A percentile compares a stretch with the other conserved stretches of the same genome.
These are phyloP conservation scores for Axea sp. DNA, from an alignment of 2,888 invertebrate species.

Conservation along the genomic window DNA sequence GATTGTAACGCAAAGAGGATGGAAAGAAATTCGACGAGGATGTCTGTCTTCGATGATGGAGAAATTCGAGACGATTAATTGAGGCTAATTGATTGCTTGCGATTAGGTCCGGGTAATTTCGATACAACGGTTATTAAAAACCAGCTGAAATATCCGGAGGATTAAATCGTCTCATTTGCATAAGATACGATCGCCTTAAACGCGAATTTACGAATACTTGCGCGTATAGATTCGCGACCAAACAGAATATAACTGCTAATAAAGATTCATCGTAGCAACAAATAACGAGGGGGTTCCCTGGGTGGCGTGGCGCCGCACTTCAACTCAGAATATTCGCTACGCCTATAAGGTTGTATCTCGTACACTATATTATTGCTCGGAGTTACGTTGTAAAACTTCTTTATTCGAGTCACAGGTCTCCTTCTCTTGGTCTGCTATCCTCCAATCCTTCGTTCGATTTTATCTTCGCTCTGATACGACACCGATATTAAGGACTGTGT, in stretches of 20 bases:
- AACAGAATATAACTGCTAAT: constrained; percentile 78
- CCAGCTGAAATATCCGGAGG: constrained; percentile 74
- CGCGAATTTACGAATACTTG: constrained; percentile 78
- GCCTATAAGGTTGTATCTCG: constrained; percentile 70
- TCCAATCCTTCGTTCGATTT: constrained; percentile 37
- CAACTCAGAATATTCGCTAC: constrained; percentile 71
- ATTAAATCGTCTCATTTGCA: constrained; percentile 79
- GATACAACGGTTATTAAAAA: constrained; percentile 74
- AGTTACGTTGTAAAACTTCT: constrained; percentile 74
- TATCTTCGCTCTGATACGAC: constrained; percentile 56
- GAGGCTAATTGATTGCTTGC: constrained; percentile 66
- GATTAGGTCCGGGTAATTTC: constrained; percentile 56
- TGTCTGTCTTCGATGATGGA: constrained; percentile 5
- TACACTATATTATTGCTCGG: constrained; percentile 73
- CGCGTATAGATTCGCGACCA: constrained; percentile 78
- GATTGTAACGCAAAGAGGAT: background rate
- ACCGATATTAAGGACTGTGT: constrained; percentile 52
- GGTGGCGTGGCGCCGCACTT: constrained; percentile 76
- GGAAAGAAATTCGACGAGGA: background rate
- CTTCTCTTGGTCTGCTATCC: constrained; percentile 8
- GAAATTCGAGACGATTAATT: constrained; percentile 49
- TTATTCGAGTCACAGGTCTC: constrained; percentile 62
- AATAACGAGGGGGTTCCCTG: constrained; percentile 77
- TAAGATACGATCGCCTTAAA: constrained; percentile 73
- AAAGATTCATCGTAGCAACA: constrained; percentile 77